phyloP scores from a whole-genome alignment of 2,113 vertebrate genomes.

The Megaleporinus macrocephalus region DNA sequence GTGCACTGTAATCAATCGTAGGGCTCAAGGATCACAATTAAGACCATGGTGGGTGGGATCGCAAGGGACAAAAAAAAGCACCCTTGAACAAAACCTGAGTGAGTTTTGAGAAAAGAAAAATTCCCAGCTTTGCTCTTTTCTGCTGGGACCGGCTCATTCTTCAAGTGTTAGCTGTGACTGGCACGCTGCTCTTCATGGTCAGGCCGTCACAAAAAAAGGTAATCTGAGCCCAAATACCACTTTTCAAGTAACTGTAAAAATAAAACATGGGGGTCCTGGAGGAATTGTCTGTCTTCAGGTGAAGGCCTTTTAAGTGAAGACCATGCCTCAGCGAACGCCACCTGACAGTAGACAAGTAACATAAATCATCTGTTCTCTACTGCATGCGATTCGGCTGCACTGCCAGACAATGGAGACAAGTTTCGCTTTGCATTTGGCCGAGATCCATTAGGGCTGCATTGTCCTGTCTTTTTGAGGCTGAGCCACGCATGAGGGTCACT shows the following conservation, averaged over 20 bases:
- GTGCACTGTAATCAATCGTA: constrained; percentile 1
- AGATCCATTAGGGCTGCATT: constrained; percentile 57
- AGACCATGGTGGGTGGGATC: not conserved
- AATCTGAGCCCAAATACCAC: constrained; percentile 77
- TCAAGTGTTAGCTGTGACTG: constrained; percentile 58
- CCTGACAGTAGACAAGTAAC: constrained; percentile 70
- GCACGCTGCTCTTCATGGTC: constrained; percentile 71
- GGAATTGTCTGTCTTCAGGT: constrained; percentile 70
- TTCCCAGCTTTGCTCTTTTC: not conserved
- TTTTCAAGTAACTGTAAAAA: constrained; percentile 80
- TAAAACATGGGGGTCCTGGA: constrained; percentile 78
- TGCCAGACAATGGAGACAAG: constrained; percentile 51
- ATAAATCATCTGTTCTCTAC: constrained; percentile 72
- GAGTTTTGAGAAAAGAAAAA: not conserved
- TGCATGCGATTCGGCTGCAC: constrained; percentile 21
- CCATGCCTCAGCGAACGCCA: constrained; percentile 52
- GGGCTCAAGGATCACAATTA: not conserved
- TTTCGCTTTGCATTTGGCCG: constrained; percentile 53
- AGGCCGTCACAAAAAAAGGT: constrained; percentile 77
- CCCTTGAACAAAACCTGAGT: not conserved
- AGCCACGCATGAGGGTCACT: constrained; percentile 50
- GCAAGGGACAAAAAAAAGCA: not conserved
- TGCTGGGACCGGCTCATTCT: constrained; percentile 53
- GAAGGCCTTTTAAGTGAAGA: constrained; percentile 70
- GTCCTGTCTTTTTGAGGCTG: constrained; percentile 50